These are phyloP conservation scores for Epinephelus malabaricus DNA, from an alignment of 2,797 vertebrate genomes.

Conservation along the genomic window DNA sequence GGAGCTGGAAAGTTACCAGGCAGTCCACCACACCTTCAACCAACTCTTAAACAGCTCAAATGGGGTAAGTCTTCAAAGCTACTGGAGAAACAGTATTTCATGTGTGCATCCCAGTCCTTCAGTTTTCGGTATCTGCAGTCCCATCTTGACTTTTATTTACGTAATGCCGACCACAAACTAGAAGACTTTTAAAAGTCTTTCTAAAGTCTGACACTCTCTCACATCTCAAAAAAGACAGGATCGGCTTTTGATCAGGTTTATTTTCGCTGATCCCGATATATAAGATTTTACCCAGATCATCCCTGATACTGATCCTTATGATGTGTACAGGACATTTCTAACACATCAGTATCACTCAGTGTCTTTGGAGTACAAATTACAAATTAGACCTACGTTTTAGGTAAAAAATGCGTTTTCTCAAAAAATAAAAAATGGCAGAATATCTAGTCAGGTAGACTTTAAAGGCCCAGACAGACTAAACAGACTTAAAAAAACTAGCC, in stretches of 20 bases:
- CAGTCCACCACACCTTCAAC: conserved; percentile 93
- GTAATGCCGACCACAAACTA: too few relatives aligned
- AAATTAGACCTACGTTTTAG: too few relatives aligned
- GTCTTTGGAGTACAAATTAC: neutral
- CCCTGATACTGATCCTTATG: neutral
- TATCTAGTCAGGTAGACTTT: too few relatives aligned
- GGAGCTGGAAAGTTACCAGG: conserved; percentile 93
- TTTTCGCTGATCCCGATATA: neutral
- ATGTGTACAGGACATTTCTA: neutral
- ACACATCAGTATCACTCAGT: neutral
- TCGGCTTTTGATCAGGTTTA: neutral
- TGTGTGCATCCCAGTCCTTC: too few relatives aligned
- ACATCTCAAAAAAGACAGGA: neutral
- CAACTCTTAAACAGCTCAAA: conserved; percentile 92
- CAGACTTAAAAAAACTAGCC: too few relatives aligned
- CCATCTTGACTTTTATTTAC: too few relatives aligned
- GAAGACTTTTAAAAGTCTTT: too few relatives aligned
- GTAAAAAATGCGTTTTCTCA: too few relatives aligned
- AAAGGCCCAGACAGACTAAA: too few relatives aligned
- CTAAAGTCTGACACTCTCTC: too few relatives aligned
- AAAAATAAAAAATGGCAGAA: too few relatives aligned
- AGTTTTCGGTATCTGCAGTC: too few relatives aligned
- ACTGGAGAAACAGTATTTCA: neutral
- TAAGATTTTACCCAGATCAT: neutral
- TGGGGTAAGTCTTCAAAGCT: conserved; percentile 84